Evolutionary conservation across 2,888 invertebrate species (phyloP), one percentile per base, ranked within the genome.

Genomic region (Lasioglossum villosulum): DNA sequence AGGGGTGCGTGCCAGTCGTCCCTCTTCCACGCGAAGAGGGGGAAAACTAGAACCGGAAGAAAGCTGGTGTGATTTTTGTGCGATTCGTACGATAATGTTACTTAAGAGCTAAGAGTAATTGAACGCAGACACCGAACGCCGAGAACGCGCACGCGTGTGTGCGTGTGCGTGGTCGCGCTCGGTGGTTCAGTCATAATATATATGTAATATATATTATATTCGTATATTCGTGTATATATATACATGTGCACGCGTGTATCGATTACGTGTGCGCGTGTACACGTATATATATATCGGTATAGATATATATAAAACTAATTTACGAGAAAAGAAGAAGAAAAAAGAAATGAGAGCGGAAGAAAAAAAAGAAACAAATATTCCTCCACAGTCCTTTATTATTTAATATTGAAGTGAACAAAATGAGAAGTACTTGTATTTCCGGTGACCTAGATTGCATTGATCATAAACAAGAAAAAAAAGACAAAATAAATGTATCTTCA

Each of bases 401-500:
- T 90, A 92, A 92, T 89, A 91, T 91, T 86, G 88, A 91, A 91
- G 88, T 88, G 92, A 93, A 87, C 86, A 90, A 89, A 91, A 92
- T 91, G 90, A 94, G 93, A 94, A 93, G 92, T 93, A 94, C 94
- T 94, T 95, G 95, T 95, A 95, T 95, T 95, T 94, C 93, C 94
- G 95, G 95, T 95, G 95, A 95, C 95, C 95, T 95, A 95, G 95
- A 95, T 95, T 94, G 95, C 94, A 95, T 95, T 95, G 95, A 95
- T 95, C 94, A 96, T 96, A 96, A 96, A 42, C 14, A 42, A 42
- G 42, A 42, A 42, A 42, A 42, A 42, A 96, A 96, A 96, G 96
- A 96, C 96, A 96, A 96, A 97, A 96, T 96, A 96, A 97, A 97
- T 96, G 96, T 97, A 96, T 96, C 96, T 96, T 96, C 96, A 96